Evolutionary conservation across 2,113 vertebrate genomes (phyloP).

Genomic region (Emydocephalus ijimae): DNA sequence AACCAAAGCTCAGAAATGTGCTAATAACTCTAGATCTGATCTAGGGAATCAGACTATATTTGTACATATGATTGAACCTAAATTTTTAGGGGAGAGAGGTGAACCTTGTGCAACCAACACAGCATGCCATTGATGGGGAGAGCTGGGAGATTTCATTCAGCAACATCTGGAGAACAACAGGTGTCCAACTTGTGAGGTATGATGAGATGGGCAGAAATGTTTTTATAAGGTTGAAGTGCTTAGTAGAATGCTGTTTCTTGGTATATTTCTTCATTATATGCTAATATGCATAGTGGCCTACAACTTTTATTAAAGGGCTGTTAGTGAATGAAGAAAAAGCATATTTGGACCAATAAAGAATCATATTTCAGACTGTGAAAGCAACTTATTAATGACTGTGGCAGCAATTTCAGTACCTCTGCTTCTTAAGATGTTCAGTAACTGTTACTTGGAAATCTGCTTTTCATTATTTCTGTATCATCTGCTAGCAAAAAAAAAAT

Average conservation of each 20-base stretch:
- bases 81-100: neutral
- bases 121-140: neutral
- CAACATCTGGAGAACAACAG: neutral
- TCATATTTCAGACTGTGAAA: neutral
- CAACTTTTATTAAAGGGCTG: neutral
- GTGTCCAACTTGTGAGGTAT: neutral
- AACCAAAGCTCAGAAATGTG: neutral
- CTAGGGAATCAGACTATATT: neutral
- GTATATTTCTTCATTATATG: neutral
- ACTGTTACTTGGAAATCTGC: neutral
- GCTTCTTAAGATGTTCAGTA: neutral
- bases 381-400: neutral
- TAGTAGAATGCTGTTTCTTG: neutral
- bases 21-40: neutral
- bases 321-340: neutral
- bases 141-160: neutral
- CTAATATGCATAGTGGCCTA: neutral
- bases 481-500: neutral
- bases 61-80: neutral
- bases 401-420: neutral
- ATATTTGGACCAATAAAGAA: neutral
- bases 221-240: neutral
- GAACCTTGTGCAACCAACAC: neutral
- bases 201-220: neutral
- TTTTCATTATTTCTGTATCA: constrained; percentile 1